These are phyloP conservation scores for Morbakka virulenta DNA, from an alignment of 30 jellyfish, hydroid and myxozoan genomes.

Conservation along the genomic window DNA sequence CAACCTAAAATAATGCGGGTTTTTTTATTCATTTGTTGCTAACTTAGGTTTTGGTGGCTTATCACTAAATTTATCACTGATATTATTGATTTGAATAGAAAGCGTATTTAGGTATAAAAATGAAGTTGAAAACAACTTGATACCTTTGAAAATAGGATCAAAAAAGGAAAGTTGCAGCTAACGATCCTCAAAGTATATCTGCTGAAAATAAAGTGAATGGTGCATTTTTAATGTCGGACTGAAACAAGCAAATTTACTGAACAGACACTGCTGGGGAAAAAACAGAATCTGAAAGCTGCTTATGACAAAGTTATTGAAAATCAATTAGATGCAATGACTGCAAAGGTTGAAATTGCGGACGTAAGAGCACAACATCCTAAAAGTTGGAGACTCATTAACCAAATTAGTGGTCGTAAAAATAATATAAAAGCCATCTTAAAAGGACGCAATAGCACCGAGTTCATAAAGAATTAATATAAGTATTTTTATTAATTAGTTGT, in stretches of 20 bases:
- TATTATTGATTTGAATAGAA: too few species aligned
- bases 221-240: too few species aligned
- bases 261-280: not conserved
- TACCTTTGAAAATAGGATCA: conserved; percentile 7
- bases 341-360: conserved; percentile 19
- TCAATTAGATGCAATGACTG: not conserved
- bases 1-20: too few species aligned
- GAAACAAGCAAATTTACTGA: too few species aligned
- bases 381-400: conserved; percentile 28
- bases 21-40: too few species aligned
- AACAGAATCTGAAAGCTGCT: not conserved
- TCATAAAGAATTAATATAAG: conserved; percentile 23
- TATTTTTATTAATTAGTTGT: conserved; percentile 18
- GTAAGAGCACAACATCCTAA: conserved; percentile 21
- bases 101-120: too few species aligned
- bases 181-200: not conserved
- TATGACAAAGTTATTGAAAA: conserved; percentile 14
- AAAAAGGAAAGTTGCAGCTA: not conserved
- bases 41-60: too few species aligned
- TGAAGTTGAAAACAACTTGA: conserved; percentile 8
- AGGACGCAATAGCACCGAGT: conserved; percentile 11
- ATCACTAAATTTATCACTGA: too few species aligned
- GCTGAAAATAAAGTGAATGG: too few species aligned
- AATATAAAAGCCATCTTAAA: conserved; percentile 7
- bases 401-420: conserved; percentile 18